Conservation (phyloP, 2,797 vertebrate genomes). For the Galagoides demidoff region DNA sequence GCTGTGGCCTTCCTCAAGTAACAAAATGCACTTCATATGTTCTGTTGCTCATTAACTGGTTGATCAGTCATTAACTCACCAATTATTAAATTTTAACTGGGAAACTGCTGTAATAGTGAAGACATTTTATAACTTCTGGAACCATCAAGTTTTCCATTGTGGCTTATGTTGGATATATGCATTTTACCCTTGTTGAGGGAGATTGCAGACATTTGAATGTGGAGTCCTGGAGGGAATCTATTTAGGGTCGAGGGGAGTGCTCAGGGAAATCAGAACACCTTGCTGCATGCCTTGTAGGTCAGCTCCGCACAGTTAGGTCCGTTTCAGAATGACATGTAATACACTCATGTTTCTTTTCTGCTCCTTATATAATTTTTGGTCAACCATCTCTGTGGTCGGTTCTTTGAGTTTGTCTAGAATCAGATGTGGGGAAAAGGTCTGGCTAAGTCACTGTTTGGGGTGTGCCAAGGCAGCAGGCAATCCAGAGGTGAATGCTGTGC, state of each 20-base stretch:
- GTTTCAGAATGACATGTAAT: background rate
- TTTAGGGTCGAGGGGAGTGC: background rate
- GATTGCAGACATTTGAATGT: background rate
- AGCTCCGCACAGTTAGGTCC: background rate
- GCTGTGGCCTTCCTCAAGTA: background rate
- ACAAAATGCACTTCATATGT: background rate
- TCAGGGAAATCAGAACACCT: background rate
- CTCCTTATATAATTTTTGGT: background rate
- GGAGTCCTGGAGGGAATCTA: background rate
- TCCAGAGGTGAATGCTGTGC: background rate
- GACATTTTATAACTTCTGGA: background rate
- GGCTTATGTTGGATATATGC: background rate
- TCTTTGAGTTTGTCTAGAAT: background rate
- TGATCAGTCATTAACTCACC: conserved; percentile 57
- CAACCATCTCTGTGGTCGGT: background rate
- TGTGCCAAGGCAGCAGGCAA: background rate
- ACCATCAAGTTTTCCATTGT: background rate
- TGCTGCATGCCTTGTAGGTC: background rate
- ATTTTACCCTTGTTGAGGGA: conserved; percentile 1
- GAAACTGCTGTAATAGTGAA: conserved; percentile 1
- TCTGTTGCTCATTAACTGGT: conserved; percentile 39
- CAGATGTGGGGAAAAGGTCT: background rate
- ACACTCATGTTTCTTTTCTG: background rate
- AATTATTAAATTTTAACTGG: conserved; percentile 56
- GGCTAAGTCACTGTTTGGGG: background rate